Conservation (phyloP, 2,797 vertebrate genomes). For the Rhinoraja longicauda region DNA sequence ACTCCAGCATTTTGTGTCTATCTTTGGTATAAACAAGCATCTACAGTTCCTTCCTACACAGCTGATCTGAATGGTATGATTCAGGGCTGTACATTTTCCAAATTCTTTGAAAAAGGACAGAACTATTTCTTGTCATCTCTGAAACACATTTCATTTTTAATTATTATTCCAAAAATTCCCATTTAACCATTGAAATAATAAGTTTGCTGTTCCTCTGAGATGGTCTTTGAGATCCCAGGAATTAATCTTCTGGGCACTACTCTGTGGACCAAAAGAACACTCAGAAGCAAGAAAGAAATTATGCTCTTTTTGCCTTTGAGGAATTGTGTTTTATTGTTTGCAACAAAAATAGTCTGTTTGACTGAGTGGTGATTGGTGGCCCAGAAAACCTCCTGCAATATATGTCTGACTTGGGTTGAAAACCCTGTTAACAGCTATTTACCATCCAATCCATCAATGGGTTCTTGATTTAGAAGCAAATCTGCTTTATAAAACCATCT, state of each 20-base stretch:
- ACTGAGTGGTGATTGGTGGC: neutral
- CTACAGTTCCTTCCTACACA: too few species aligned
- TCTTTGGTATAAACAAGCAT: too few species aligned
- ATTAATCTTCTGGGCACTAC: neutral
- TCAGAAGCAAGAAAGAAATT: neutral
- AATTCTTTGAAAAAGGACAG: neutral
- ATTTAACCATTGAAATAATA: neutral
- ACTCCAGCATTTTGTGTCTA: too few species aligned
- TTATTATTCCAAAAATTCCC: neutral
- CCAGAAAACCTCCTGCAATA: neutral
- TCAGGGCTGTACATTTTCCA: neutral
- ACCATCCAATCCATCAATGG: neutral
- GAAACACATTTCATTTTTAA: neutral
- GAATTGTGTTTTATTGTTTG: neutral
- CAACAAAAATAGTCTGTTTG: neutral
- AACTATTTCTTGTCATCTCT: neutral
- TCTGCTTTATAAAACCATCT: constrained; percentile 17
- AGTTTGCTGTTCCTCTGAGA: neutral
- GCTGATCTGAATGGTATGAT: neutral
- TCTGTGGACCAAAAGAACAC: neutral
- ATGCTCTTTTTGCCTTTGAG: neutral
- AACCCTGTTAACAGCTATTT: neutral
- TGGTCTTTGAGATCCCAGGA: neutral
- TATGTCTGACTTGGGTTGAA: neutral
- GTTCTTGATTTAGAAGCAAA: neutral